Percentiles rank a stretch among this genome's conserved stretches.
These are phyloP conservation scores for Basileuterus tristriatus DNA, from an alignment of 2,797 vertebrate species.

Conservation along the genomic window DNA sequence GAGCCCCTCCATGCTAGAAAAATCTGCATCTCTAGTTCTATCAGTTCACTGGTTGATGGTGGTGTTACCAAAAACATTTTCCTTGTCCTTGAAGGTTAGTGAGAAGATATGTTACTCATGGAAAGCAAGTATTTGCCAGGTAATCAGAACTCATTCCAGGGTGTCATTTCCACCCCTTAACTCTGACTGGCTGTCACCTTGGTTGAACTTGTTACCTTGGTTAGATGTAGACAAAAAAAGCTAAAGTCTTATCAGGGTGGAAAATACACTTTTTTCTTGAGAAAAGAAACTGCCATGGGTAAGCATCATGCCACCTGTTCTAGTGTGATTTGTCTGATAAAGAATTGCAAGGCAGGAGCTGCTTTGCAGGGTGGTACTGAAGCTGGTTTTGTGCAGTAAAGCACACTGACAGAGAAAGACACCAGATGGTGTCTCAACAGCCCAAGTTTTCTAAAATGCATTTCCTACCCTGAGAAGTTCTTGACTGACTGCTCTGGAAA, in stretches of 20 bases:
- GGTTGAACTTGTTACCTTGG: background rate
- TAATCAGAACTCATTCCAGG: background rate
- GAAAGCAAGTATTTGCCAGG: background rate
- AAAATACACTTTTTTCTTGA: constrained; percentile 9
- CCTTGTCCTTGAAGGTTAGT: background rate
- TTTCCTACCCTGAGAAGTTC: constrained; percentile 55
- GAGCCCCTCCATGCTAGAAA: background rate
- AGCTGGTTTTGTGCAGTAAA: background rate
- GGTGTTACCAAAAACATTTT: background rate
- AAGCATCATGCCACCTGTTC: background rate
- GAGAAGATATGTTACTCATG: background rate
- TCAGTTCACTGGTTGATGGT: background rate
- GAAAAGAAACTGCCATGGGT: background rate
- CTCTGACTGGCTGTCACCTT: background rate
- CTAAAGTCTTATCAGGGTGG: background rate
- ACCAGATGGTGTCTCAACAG: constrained; percentile 68
- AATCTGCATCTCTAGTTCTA: background rate
- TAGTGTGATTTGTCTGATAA: background rate
- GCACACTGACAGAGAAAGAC: constrained; percentile 44
- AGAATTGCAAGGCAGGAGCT: background rate
- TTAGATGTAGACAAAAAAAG: background rate
- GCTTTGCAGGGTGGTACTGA: background rate
- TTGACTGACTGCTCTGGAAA: constrained; percentile 44
- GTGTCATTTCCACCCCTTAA: background rate
- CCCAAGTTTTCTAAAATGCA: constrained; percentile 45